Conservation (phyloP, 2,113 vertebrate species). For the Butastur rufipennis region DNA sequence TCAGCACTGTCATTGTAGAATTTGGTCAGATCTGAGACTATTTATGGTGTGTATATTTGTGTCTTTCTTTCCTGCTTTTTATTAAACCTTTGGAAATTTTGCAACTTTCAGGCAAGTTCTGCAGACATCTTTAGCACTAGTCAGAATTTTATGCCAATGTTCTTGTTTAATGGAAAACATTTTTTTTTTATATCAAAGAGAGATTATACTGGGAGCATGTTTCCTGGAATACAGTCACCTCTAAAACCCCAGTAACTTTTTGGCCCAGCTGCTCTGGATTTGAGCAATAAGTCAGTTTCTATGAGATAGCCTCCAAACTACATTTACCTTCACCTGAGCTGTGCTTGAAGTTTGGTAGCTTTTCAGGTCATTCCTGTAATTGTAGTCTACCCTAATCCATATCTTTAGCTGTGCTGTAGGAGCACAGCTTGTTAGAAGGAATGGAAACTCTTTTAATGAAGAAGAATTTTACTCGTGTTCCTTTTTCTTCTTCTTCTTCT, state of each 20-base stretch:
- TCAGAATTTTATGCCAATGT: neutral
- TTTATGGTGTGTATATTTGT: neutral
- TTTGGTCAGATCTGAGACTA: neutral
- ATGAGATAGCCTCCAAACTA: neutral
- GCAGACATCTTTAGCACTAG: neutral
- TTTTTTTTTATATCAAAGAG: neutral
- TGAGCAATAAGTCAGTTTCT: neutral
- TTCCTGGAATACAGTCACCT: neutral
- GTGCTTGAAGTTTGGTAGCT: neutral
- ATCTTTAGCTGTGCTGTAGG: neutral
- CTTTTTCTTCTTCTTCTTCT: neutral
- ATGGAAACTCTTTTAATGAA: neutral
- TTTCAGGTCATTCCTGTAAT: neutral
- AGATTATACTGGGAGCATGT: neutral
- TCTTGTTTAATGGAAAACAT: neutral
- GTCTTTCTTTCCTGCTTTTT: neutral
- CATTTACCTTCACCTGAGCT: neutral
- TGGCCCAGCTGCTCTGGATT: neutral
- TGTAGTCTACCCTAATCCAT: neutral
- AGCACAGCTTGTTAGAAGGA: neutral
- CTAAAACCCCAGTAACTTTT: neutral
- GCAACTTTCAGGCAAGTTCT: neutral
- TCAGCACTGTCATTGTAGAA: neutral
- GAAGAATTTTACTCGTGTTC: fast-evolving
- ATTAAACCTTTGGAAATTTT: neutral